Percentiles rank a stretch among this genome's conserved stretches.
Evolutionary conservation across 2,888 invertebrate genomes (phyloP).

Genomic region (Euplagia quadripunctaria): DNA sequence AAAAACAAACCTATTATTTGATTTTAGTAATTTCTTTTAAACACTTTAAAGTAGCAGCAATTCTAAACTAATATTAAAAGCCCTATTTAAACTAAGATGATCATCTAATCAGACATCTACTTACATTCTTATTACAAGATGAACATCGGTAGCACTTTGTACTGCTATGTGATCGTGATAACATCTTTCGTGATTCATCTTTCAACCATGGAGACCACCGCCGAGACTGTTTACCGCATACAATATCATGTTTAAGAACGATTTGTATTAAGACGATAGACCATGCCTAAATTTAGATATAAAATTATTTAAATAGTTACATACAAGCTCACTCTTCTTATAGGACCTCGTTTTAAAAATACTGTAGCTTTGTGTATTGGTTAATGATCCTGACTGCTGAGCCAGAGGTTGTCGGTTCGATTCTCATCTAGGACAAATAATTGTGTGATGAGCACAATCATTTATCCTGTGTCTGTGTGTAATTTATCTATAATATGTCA

Average conservation of each 20-base stretch:
- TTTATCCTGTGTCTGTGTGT: no score
- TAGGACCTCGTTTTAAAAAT: neutral
- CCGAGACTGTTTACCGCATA: neutral
- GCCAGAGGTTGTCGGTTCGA: no score
- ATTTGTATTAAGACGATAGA: slow-evolving; percentile 26
- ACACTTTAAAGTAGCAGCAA: neutral
- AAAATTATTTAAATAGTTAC: neutral
- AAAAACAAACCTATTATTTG: no score
- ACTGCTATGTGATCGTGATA: slow-evolving; percentile 19
- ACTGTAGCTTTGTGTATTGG: neutral
- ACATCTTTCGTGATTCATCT: slow-evolving; percentile 39
- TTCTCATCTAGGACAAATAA: no score
- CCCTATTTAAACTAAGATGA: neutral
- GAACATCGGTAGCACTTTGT: neutral
- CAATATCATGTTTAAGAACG: slow-evolving; percentile 34
- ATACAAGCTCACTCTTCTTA: neutral
- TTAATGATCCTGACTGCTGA: no score
- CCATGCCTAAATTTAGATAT: neutral
- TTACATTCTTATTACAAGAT: slow-evolving; percentile 15
- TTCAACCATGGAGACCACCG: neutral
- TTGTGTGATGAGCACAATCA: no score
- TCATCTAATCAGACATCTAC: slow-evolving; percentile 6
- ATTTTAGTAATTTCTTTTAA: neutral
- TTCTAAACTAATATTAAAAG: neutral
- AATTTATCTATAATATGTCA: no score